Evolutionary conservation across 1,140 invertebrate species (phyloP).

Genomic region (Drosophila auraria): DNA sequence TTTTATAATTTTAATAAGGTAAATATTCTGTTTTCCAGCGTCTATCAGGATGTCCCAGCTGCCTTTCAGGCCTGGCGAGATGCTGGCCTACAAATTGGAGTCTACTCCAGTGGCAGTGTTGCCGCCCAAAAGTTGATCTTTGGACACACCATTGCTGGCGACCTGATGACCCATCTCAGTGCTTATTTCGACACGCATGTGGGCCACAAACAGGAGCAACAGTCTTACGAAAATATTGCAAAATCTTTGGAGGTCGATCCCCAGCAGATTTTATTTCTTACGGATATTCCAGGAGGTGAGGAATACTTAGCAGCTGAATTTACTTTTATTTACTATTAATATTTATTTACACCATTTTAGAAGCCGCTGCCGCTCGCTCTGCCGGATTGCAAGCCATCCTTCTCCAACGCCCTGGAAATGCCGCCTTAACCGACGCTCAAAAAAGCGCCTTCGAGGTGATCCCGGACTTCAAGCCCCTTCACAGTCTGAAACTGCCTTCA

Average conservation of each 20-base stretch:
- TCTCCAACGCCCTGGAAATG: constrained; percentile 92
- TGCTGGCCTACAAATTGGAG: constrained; percentile 90
- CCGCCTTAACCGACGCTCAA: constrained; percentile 82
- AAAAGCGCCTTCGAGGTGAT: constrained; percentile 29
- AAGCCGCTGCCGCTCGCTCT: constrained; percentile 91
- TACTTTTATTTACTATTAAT: not conserved
- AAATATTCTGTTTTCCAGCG: constrained; percentile 86
- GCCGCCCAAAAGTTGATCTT: constrained; percentile 96
- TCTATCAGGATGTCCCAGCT: constrained; percentile 93
- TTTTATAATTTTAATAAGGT: constrained; percentile 10
- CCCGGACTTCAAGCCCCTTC: constrained; percentile 29
- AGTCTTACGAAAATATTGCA: constrained; percentile 92
- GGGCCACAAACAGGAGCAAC: constrained; percentile 90
- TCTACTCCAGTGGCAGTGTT: constrained; percentile 97
- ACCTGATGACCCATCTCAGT: constrained; percentile 91
- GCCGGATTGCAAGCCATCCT: constrained; percentile 90
- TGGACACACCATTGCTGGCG: constrained; percentile 90
- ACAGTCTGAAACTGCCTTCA: constrained; percentile 7
- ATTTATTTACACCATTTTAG: constrained; percentile 85
- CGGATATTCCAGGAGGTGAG: constrained; percentile 92
- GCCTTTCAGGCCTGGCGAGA: constrained; percentile 90
- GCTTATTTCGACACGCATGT: constrained; percentile 95
- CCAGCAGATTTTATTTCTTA: constrained; percentile 92
- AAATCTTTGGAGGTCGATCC: constrained; percentile 88
- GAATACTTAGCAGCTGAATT: not conserved